Evolutionary conservation across 2,113 vertebrate genomes (phyloP).

Genomic region (Meleagris gallopavo): DNA sequence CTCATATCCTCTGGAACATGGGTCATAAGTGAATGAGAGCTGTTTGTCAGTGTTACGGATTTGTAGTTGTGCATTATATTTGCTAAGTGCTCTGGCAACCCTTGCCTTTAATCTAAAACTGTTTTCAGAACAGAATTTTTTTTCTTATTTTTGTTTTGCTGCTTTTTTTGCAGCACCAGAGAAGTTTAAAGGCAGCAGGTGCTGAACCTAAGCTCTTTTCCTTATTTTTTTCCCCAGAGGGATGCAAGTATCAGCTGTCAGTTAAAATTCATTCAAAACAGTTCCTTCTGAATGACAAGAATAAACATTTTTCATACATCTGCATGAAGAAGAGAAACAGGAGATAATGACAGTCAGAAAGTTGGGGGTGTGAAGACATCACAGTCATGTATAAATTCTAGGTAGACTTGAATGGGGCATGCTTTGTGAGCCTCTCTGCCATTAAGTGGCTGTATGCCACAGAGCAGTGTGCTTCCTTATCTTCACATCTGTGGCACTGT

Average conservation of each 20-base stretch:
- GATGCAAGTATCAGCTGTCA: neutral
- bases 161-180: neutral
- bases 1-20: neutral
- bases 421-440: neutral
- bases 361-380: neutral
- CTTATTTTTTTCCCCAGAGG: neutral
- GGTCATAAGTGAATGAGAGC: neutral
- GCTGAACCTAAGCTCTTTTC: neutral
- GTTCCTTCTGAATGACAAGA: neutral
- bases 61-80: neutral
- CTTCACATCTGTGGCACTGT: neutral
- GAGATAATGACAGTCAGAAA: neutral
- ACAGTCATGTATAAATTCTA: neutral
- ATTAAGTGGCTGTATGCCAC: neutral
- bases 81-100: neutral
- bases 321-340: neutral
- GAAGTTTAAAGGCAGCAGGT: constrained; percentile 18
- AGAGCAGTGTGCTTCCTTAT: neutral
- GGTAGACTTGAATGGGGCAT: neutral
- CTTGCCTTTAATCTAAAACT: neutral
- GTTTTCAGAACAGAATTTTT: neutral
- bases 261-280: neutral
- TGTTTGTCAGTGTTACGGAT: neutral
- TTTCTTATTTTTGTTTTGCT: neutral
- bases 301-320: constrained; percentile 18